phyloP scores from a whole-genome alignment of 2,888 invertebrate species.

The Epinotia brunnichana region DNA sequence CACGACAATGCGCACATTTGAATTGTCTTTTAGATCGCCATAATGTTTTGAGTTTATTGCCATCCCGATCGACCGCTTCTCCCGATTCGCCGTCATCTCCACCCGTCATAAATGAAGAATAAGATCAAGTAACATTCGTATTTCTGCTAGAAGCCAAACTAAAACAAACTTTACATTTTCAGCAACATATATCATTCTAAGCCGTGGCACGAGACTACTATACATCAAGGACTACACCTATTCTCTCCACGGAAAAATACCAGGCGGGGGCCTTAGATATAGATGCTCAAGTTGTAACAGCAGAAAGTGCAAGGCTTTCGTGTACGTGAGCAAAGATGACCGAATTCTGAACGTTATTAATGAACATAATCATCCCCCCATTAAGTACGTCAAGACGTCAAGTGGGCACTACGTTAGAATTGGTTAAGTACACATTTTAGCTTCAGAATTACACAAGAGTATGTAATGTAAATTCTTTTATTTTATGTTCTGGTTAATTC shows the following conservation, averaged over 20 bases:
- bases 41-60: too few species aligned
- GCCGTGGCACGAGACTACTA: slow-evolving; percentile 21
- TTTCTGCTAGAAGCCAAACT: not conserved
- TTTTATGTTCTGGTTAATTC: not conserved
- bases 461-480: not conserved
- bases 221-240: slow-evolving; percentile 20
- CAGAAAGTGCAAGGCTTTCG: slow-evolving; percentile 23
- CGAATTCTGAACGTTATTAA: not conserved
- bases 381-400: slow-evolving; percentile 6
- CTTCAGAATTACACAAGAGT: not conserved
- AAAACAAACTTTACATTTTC: not conserved
- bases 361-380: slow-evolving; percentile 27
- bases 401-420: slow-evolving; percentile 12
- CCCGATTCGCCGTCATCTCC: too few species aligned
- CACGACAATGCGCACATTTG: too few species aligned
- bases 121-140: too few species aligned
- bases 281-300: slow-evolving; percentile 14
- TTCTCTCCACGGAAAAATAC: not conserved
- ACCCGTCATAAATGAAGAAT: too few species aligned
- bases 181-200: slow-evolving; percentile 27
- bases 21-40: too few species aligned
- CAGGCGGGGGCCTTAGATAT: slow-evolving; percentile 10
- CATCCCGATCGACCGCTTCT: not conserved
- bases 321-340: slow-evolving; percentile 11
- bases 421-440: not conserved